Conservation (phyloP, 2,113 vertebrate genomes). For the Vombatus ursinus region DNA sequence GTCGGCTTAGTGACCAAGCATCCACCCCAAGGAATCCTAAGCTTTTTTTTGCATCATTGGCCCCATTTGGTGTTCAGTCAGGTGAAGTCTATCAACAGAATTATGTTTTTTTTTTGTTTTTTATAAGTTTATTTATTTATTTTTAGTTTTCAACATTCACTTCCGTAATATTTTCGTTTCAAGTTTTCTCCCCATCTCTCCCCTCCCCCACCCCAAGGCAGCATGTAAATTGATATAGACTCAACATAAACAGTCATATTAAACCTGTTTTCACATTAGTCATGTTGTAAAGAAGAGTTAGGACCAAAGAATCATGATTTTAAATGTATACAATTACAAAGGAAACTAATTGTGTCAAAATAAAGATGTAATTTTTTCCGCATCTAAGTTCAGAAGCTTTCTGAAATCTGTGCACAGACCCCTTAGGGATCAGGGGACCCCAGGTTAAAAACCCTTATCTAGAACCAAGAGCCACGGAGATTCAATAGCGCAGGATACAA, state of each 20-base stretch:
- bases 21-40: background rate
- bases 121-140: no score
- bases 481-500: conserved; percentile 26
- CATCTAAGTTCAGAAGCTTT: background rate
- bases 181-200: no score
- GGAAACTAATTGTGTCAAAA: no score
- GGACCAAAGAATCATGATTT: background rate
- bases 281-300: no score
- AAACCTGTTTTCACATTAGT: no score
- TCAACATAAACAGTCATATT: no score
- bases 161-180: no score
- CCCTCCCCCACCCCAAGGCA: no score
- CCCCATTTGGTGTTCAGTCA: background rate
- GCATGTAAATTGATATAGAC: no score
- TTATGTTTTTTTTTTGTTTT: background rate
- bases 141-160: no score
- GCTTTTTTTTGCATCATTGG: background rate
- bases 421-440: no score
- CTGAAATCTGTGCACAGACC: background rate
- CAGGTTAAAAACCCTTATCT: background rate
- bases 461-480: background rate
- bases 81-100: background rate
- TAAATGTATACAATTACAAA: background rate
- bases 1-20: background rate
- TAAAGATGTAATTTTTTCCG: no score